Evolutionary conservation across 1,140 invertebrate genomes (phyloP), one percentile per base, ranked within the genome.

Genomic region (Pseudomyrmex flavicornis): DNA sequence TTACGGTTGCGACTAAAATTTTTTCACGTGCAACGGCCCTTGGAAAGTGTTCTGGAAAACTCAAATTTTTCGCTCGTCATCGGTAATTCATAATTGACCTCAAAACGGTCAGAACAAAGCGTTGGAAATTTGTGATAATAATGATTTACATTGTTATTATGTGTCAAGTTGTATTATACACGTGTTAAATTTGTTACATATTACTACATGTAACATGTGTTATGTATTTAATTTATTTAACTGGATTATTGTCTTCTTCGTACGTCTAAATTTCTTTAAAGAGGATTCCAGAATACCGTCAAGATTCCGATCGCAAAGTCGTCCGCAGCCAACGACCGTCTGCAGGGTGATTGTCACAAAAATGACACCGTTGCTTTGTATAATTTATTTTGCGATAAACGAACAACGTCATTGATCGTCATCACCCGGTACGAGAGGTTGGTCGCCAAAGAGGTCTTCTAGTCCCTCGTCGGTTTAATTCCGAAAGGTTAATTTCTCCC

Each of bases 381-480:
- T 35, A 35, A 35, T 35, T 35, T 82, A 66, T 56, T 15, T 46
- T 17, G 12, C 12, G 52, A 17, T 58, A 84, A 20, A 26, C 26
- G 15, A 50, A 75, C 52, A 66, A 58, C 83, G 72, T 86, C 65
- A 70, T 86, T 82, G 56, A 76, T 48, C 61, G 72, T 74, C 35
- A 35, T 15, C 84, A 85, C 76, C 72, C 72, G 61, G 83, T 88
- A 82, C 59, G 88, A 88, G 82, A 73, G 85, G 86, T 85, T 82
- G 86, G 75, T 93, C 91, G 93, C 92, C 93, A 93, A 94, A 93
- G 93, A 93, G 92, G 90, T 92, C 91, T 82, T 93, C 93, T 93
- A 93, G 93, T 94, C 93, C 90, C 90, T 91, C 88, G 86, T 86
- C 82, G 75, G 88, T 89, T 35, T 74, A 85, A 86, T 83, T 89